Percentiles rank a stretch among this genome's conserved stretches.
These are phyloP conservation scores for Schizothorax lantsangensis DNA, from an alignment of 2,797 vertebrate species.

Conservation along the genomic window DNA sequence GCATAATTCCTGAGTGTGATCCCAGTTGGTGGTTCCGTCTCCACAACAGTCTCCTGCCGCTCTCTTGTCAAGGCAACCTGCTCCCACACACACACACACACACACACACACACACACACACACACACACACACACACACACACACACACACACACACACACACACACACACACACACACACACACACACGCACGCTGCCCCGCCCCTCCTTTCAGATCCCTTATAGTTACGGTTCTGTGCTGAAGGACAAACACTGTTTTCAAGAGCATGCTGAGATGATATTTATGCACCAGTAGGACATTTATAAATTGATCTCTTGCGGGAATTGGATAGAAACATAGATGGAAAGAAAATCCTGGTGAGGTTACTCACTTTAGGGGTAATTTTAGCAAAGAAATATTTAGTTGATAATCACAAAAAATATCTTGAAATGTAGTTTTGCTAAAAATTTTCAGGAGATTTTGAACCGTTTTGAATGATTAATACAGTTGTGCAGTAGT, in stretches of 20 bases:
- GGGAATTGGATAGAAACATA: slow-evolving; percentile 50
- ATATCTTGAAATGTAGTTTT: background rate
- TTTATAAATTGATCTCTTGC: slow-evolving; percentile 57
- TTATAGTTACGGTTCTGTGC: slow-evolving; percentile 31
- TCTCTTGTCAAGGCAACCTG: slow-evolving; percentile 50
- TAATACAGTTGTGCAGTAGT: background rate
- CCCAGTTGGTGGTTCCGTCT: slow-evolving; percentile 53
- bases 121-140: slow-evolving; percentile 26
- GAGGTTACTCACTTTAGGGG: background rate
- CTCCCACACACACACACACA: slow-evolving; percentile 10
- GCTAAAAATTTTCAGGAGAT: background rate
- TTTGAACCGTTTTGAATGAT: background rate
- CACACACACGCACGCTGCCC: background rate
- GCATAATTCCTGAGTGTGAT: slow-evolving; percentile 42
- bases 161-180: slow-evolving; percentile 19
- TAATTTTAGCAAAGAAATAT: background rate
- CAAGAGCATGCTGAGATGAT: slow-evolving; percentile 34
- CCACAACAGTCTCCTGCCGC: slow-evolving; percentile 47
- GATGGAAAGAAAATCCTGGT: background rate
- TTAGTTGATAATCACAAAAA: background rate
- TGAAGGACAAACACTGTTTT: slow-evolving; percentile 52
- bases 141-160: slow-evolving; percentile 26
- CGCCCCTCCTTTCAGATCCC: slow-evolving; percentile 29
- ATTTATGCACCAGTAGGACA: slow-evolving; percentile 51
- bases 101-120: slow-evolving; percentile 2